These are phyloP conservation scores for Agelas oroides DNA, from an alignment of 37 sponge, comb jelly and placozoan genomes.

Conservation along the genomic window DNA sequence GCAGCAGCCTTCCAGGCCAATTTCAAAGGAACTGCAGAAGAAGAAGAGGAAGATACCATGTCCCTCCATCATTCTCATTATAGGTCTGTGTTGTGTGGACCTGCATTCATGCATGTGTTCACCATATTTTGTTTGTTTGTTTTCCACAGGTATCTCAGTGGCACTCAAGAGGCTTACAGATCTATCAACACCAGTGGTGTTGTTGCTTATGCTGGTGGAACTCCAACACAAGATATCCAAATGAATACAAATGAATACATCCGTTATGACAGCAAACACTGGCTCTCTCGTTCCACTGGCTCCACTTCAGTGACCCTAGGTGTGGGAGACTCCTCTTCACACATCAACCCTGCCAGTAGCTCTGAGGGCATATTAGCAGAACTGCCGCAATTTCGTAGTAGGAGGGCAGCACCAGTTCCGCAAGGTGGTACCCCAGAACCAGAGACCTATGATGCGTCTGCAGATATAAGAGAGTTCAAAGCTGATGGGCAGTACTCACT, in stretches of 20 bases:
- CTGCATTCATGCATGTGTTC: too few relatives aligned
- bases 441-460: background rate
- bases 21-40: constrained; percentile 26
- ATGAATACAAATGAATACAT: background rate
- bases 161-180: background rate
- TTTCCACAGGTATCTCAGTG: too few relatives aligned
- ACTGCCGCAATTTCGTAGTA: too few relatives aligned
- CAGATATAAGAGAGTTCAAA: background rate
- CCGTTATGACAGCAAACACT: background rate
- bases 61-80: constrained; percentile 45
- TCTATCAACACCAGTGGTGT: background rate
- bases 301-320: background rate
- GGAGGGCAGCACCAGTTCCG: background rate
- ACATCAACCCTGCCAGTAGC: too few relatives aligned
- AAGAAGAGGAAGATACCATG: constrained; percentile 46
- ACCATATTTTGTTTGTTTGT: too few relatives aligned
- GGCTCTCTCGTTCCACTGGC: background rate
- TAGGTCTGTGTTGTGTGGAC: constrained; percentile 9
- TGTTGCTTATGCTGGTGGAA: background rate
- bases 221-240: constrained; percentile 2
- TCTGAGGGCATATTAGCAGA: too few relatives aligned
- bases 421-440: background rate
- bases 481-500: background rate
- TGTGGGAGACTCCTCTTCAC: background rate
- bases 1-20: constrained; percentile 68